Evolutionary conservation across 23 tunicate genomes (phyloP).

Genomic region (Phallusia fumigata): DNA sequence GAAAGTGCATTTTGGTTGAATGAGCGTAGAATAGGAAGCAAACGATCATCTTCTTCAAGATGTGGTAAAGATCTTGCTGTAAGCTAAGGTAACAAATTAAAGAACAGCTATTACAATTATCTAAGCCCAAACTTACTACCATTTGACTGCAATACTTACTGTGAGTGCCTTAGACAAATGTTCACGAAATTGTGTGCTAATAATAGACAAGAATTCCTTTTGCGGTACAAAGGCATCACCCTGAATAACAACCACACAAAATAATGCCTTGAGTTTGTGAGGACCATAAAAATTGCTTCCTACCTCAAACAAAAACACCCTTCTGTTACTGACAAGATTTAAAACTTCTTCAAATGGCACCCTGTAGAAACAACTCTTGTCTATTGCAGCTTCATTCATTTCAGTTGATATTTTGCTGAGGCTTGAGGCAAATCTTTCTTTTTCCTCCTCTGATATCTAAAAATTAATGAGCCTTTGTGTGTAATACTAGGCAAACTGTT

Average conservation of each 20-base stretch:
- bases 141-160: slow-evolving; percentile 16
- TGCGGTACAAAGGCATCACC: slow-evolving; percentile 93
- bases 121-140: background rate
- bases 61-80: slow-evolving; percentile 77
- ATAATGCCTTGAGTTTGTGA: background rate
- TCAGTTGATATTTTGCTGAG: slow-evolving; percentile 47
- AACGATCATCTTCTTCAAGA: slow-evolving; percentile 85
- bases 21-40: slow-evolving; percentile 73
- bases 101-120: background rate
- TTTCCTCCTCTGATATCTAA: slow-evolving; percentile 73
- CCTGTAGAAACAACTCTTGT: slow-evolving; percentile 58
- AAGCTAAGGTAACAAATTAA: slow-evolving; percentile 22
- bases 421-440: slow-evolving; percentile 30
- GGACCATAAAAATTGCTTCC: background rate
- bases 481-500: background rate
- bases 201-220: slow-evolving; percentile 71
- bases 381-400: slow-evolving; percentile 42
- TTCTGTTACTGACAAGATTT: slow-evolving; percentile 63
- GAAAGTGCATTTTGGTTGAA: slow-evolving; percentile 81
- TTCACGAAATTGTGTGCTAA: slow-evolving; percentile 79
- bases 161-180: slow-evolving; percentile 78
- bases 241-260: slow-evolving; percentile 38
- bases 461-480: background rate
- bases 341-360: slow-evolving; percentile 89
- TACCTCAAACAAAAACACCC: slow-evolving; percentile 65